These are phyloP conservation scores for Poecile montanus DNA, from an alignment of 2,797 vertebrate species.

Conservation along the genomic window DNA sequence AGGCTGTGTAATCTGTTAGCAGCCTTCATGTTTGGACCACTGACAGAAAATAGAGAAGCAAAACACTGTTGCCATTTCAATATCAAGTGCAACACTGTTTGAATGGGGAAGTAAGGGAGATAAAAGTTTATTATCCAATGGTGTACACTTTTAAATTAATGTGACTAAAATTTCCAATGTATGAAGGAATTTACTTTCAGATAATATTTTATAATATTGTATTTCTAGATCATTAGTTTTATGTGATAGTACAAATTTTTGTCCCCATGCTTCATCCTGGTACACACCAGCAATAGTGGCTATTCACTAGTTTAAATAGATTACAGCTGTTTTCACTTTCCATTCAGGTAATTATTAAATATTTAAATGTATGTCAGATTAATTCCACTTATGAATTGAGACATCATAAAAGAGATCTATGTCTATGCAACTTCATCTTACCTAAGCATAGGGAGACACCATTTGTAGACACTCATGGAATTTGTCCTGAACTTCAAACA, in stretches of 20 bases:
- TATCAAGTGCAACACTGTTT: not conserved
- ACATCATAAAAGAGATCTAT: not conserved
- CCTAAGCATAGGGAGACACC: accelerated
- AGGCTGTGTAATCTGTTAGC: not conserved
- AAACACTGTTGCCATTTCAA: not conserved
- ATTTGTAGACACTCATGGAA: not conserved
- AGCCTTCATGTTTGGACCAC: not conserved
- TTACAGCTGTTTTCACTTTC: not conserved
- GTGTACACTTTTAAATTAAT: not conserved
- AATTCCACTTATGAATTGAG: not conserved
- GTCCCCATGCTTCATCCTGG: not conserved
- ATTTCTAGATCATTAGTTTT: not conserved
- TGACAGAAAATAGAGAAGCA: not conserved
- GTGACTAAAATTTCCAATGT: not conserved
- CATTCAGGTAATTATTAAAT: not conserved
- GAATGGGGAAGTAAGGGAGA: not conserved
- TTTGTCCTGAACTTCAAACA: not conserved
- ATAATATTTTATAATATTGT: not conserved
- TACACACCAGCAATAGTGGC: not conserved
- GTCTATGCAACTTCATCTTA: not conserved
- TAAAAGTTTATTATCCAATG: not conserved
- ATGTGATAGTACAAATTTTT: not conserved
- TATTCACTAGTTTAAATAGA: not conserved
- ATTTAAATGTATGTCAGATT: not conserved
- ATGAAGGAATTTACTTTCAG: not conserved